phyloP scores from a whole-genome alignment of 2,797 vertebrate genomes.

The Cichlasoma orientale region DNA sequence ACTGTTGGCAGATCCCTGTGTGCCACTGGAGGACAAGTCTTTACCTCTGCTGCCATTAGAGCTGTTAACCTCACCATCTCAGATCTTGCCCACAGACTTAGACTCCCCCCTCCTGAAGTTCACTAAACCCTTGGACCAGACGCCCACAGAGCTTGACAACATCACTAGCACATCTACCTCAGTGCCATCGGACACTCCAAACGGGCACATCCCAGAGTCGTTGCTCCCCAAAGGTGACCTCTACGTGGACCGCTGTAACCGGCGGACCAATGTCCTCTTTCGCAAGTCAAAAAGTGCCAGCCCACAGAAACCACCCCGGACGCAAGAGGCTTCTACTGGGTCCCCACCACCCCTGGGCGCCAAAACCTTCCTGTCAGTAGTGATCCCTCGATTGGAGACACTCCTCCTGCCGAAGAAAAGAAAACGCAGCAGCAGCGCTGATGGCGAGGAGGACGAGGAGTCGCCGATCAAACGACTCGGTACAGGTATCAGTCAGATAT shows the following conservation, averaged over 20 bases:
- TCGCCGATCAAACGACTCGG: conserved; percentile 93
- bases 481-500: conserved; percentile 80
- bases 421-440: conserved; percentile 89
- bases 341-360: conserved; percentile 90
- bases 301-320: conserved; percentile 90
- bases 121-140: conserved; percentile 85
- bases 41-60: conserved; percentile 86
- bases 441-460: conserved; percentile 86
- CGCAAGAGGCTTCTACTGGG: conserved; percentile 81
- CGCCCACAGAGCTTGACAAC: conserved; percentile 85
- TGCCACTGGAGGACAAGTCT: conserved; percentile 86
- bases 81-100: conserved; percentile 83
- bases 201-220: conserved; percentile 85
- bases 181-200: conserved; percentile 81
- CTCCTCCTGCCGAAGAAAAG: conserved; percentile 96
- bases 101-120: conserved; percentile 88
- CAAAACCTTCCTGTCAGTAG: conserved; percentile 98
- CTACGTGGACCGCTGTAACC: conserved; percentile 85
- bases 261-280: conserved; percentile 90
- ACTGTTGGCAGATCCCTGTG: conserved; percentile 64
- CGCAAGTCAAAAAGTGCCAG: conserved; percentile 96
- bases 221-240: conserved; percentile 82
- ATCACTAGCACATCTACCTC: conserved; percentile 86
- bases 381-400: conserved; percentile 97
- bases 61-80: conserved; percentile 87